phyloP scores from a whole-genome alignment of 2,797 vertebrate species.

The Poeciliopsis infans region DNA sequence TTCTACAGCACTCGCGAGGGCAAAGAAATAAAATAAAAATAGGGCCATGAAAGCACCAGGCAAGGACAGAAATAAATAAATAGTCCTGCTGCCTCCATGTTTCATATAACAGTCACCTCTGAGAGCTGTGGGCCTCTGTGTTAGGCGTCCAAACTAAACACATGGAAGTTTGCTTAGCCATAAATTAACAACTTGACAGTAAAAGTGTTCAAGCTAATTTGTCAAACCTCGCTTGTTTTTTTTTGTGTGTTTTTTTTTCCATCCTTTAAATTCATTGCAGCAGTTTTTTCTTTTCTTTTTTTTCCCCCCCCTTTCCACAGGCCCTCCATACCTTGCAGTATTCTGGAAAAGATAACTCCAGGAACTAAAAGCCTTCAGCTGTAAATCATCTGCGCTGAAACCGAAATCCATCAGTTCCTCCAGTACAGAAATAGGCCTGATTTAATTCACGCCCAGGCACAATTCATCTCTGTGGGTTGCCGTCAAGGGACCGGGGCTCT shows the following conservation, averaged over 20 bases:
- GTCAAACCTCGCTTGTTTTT: constrained; percentile 74
- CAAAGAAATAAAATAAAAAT: constrained; percentile 77
- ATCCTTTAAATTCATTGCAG: constrained; percentile 79
- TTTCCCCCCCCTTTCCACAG: constrained; percentile 46
- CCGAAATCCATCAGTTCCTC: constrained; percentile 46
- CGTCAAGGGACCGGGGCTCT: constrained; percentile 45
- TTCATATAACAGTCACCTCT: constrained; percentile 79
- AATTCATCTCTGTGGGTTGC: constrained; percentile 60
- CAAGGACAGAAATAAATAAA: constrained; percentile 81
- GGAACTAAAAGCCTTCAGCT: constrained; percentile 55
- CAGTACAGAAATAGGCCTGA: constrained; percentile 53
- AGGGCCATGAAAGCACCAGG: constrained; percentile 75
- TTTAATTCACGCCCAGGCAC: constrained; percentile 58
- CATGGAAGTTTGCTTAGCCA: constrained; percentile 81
- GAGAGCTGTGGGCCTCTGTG: constrained; percentile 78
- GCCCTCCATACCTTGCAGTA: constrained; percentile 40
- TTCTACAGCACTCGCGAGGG: constrained; percentile 82
- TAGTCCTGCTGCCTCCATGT: constrained; percentile 75
- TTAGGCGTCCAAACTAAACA: constrained; percentile 83
- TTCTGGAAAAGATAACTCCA: constrained; percentile 55
- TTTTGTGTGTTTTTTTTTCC: constrained; percentile 8
- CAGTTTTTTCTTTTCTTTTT: constrained; percentile 48
- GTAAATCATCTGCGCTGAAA: constrained; percentile 35
- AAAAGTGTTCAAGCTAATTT: constrained; percentile 85
- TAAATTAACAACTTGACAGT: constrained; percentile 85